phyloP scores from a whole-genome alignment of 2,888 invertebrate genomes.

The Agrenia bidenticulata region DNA sequence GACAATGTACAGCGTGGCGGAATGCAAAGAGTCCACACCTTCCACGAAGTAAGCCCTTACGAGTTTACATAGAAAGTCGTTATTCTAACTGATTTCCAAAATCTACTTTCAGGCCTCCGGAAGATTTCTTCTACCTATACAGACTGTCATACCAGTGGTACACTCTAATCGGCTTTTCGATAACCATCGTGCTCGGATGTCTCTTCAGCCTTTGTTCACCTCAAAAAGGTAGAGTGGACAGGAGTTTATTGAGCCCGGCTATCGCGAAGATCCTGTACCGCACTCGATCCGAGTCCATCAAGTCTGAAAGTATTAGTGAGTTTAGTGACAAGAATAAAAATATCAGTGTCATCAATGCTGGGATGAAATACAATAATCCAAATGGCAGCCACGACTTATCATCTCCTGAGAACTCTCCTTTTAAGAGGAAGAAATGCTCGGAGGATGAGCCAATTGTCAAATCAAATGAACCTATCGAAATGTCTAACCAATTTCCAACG shows the following conservation, averaged over 20 bases:
- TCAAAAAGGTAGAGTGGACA: conserved; percentile 39
- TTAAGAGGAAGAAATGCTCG: too few species aligned
- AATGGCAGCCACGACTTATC: too few species aligned
- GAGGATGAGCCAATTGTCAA: too few species aligned
- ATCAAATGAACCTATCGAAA: too few species aligned
- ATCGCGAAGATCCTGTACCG: conserved; percentile 29
- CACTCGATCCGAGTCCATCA: too few species aligned
- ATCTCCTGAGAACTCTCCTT: too few species aligned
- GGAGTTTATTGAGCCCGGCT: conserved; percentile 45
- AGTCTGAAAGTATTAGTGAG: conserved; percentile 3
- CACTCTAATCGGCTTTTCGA: conserved; percentile 56
- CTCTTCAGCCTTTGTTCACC: conserved; percentile 46
- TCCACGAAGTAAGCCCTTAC: conserved; percentile 21
- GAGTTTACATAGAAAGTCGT: background rate
- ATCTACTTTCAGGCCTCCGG: conserved; percentile 30
- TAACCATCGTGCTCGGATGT: conserved; percentile 46
- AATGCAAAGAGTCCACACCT: conserved; percentile 23
- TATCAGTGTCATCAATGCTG: too few species aligned
- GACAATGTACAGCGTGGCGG: conserved; percentile 10
- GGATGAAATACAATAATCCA: too few species aligned
- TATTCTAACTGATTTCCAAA: conserved; percentile 2
- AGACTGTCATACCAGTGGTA: conserved; percentile 60
- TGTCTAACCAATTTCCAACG: too few species aligned
- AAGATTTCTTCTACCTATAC: conserved; percentile 55
- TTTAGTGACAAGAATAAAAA: conserved; percentile 4